Base-by-base conservation (phyloP, 1,140 invertebrate species). In the Mylabris phalerata region DNA sequence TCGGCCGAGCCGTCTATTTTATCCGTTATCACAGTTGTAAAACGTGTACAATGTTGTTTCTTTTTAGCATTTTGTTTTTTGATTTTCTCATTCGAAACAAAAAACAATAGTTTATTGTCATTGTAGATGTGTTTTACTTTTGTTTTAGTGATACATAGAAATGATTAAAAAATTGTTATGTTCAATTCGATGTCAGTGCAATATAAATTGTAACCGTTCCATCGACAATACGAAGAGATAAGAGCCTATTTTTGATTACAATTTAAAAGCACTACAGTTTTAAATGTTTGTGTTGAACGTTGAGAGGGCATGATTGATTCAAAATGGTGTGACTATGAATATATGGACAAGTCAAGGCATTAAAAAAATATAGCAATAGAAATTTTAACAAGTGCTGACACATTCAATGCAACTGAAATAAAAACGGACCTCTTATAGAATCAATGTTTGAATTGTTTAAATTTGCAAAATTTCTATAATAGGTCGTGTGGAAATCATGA, bases 1-100 rank as follows among this genome's bases (percentile, higher is more conserved):
- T 71, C 71, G 75, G 74, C 73, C 74, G 72, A 74, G 70, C 69
- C 67, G 71, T 72, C 73, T 72, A 66, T 62, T 65, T 49, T 19
- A 19, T 59, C 48, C 50, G 41, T 71, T 69, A 57, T 69, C 61
- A 63, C 62, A 62, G 59, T 65, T 67, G 55, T 63, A 63, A 63
- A 63, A 62, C 65, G 65, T 71, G 66, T 62, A 63, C 67, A 68
- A 67, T 67, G 65, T 67, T 63, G 62, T 69, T 67, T 67, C 61
- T 61, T 59, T 66, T 50, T 48, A 38, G 44, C 19, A 19, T 19
- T 19, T 32, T 32, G 7, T 32, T 32, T 7, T 32, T 32, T 7
- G 7, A 32, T 32, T 32, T 32, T 32, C 7, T 32, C 7, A 5
- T 32, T 3, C 4, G 4, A 32, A 32, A 32, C 19, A 19, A 19